Percentiles rank a stretch among this genome's conserved stretches.
phyloP scores from a whole-genome alignment of 1,140 invertebrate genomes.

The Penaeus vannamei region DNA sequence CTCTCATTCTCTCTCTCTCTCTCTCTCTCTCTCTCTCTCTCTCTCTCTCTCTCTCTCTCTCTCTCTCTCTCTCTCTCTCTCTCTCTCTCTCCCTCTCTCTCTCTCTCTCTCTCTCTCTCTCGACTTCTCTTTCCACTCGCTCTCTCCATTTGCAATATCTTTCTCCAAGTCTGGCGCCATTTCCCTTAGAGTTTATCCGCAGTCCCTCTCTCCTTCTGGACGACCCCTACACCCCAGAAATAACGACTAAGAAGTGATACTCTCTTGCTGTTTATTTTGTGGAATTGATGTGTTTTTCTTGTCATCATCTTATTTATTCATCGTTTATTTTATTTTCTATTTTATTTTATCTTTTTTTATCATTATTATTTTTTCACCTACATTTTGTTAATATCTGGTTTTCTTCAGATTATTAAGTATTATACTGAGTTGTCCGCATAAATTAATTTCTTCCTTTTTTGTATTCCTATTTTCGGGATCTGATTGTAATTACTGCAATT shows the following conservation, averaged over 20 bases:
- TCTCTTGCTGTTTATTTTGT: too few relatives aligned
- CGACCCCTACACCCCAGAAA: too few relatives aligned
- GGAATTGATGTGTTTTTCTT: too few relatives aligned
- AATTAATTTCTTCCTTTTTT: too few relatives aligned
- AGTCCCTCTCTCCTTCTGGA: slow-evolving; percentile 6
- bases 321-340: background rate
- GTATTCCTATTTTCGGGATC: too few relatives aligned
- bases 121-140: background rate
- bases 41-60: slow-evolving; percentile 16
- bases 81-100: background rate
- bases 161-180: background rate
- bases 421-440: too few relatives aligned
- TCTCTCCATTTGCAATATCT: background rate
- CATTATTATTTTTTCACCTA: background rate
- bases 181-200: background rate
- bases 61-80: slow-evolving; percentile 5
- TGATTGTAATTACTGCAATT: too few relatives aligned
- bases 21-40: slow-evolving; percentile 34
- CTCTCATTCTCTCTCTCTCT: slow-evolving; percentile 25
- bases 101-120: slow-evolving; percentile 6
- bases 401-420: too few relatives aligned
- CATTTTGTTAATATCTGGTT: background rate
- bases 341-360: background rate
- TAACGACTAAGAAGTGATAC: too few relatives aligned
- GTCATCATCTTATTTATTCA: background rate